These are phyloP conservation scores for Oncorhynchus mykiss DNA, from an alignment of 2,113 vertebrate genomes.

Conservation along the genomic window DNA sequence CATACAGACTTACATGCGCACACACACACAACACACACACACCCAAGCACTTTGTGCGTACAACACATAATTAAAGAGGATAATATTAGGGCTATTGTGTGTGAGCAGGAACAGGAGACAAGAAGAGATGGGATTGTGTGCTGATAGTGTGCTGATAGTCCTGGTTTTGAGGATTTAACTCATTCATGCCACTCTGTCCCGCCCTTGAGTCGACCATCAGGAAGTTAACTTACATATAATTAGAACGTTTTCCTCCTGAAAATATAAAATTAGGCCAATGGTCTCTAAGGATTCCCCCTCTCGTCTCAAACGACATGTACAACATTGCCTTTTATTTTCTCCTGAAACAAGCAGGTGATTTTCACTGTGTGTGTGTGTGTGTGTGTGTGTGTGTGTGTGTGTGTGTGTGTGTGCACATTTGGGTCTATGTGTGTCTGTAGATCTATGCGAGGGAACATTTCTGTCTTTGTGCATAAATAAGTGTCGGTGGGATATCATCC, in stretches of 20 bases:
- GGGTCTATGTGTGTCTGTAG: too few relatives aligned
- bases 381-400: too few relatives aligned
- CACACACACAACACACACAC: background rate
- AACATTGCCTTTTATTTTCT: conserved; percentile 67
- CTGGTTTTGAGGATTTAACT: conserved; percentile 52
- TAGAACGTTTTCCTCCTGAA: conserved; percentile 81
- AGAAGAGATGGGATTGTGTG: conserved; percentile 24
- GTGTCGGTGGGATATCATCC: background rate
- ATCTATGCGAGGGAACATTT: background rate
- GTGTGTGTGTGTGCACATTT: too few relatives aligned
- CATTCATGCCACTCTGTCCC: conserved; percentile 62
- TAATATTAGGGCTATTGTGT: conserved; percentile 13
- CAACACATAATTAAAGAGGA: conserved; percentile 16
- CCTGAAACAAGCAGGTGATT: conserved; percentile 77
- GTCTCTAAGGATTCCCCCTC: conserved; percentile 75
- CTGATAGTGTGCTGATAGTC: conserved; percentile 21
- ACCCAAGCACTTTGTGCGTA: background rate
- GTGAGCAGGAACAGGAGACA: conserved; percentile 29
- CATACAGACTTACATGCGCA: background rate
- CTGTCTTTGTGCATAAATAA: background rate
- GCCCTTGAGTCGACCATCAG: conserved; percentile 78
- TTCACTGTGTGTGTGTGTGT: conserved; percentile 32
- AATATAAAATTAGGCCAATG: conserved; percentile 79
- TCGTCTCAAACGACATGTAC: conserved; percentile 71
- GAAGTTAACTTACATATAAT: conserved; percentile 83